These are phyloP conservation scores for Catocala nupta DNA, from an alignment of 2,888 invertebrate species.

Conservation along the genomic window DNA sequence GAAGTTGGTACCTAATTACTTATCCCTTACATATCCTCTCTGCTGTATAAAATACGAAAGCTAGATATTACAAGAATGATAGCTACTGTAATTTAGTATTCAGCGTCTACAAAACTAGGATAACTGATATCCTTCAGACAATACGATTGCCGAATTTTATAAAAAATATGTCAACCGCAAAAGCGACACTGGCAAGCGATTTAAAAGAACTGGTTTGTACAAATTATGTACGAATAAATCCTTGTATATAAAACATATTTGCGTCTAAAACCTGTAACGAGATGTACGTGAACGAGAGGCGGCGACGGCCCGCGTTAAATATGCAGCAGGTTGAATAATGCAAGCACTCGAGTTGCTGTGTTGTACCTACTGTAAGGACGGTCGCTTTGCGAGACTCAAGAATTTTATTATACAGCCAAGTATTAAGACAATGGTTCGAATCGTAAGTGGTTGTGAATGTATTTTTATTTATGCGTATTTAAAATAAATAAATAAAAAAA, in stretches of 20 bases:
- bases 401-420: conserved; percentile 47
- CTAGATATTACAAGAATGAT: too few relatives aligned
- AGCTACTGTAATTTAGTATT: too few relatives aligned
- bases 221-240: conserved; percentile 18
- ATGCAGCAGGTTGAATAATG: conserved; percentile 71
- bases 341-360: conserved; percentile 52
- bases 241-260: conserved; percentile 11
- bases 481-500: too few relatives aligned
- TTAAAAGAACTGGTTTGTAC: too few relatives aligned
- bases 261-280: conserved; percentile 23
- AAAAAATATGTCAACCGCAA: too few relatives aligned
- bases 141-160: too few relatives aligned
- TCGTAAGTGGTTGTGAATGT: conserved; percentile 24
- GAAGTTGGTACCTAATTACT: too few relatives aligned
- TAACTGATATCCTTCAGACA: too few relatives aligned
- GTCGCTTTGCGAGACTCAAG: conserved; percentile 36
- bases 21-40: too few relatives aligned
- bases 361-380: conserved; percentile 29
- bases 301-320: conserved; percentile 59
- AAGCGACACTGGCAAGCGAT: too few relatives aligned
- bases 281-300: conserved; percentile 25
- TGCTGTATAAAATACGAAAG: too few relatives aligned
- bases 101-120: too few relatives aligned
- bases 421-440: conserved; percentile 32
- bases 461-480: conserved; percentile 17